phyloP scores from a whole-genome alignment of 2,113 vertebrate genomes.

The Clupea harengus region DNA sequence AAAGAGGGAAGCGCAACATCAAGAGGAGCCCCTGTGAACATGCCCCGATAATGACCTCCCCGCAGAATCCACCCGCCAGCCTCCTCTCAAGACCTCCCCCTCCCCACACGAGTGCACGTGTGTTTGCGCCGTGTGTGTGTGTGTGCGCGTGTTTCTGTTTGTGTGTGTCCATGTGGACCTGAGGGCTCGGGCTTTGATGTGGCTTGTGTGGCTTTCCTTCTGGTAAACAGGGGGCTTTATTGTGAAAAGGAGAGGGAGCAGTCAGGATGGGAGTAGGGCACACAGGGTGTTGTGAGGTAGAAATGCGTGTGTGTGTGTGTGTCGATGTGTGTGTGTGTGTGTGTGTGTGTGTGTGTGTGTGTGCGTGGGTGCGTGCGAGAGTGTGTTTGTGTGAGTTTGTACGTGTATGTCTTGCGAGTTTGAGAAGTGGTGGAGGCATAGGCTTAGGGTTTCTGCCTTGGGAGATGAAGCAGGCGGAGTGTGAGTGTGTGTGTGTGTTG shows the following conservation, averaged over 20 bases:
- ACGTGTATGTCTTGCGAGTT: not conserved
- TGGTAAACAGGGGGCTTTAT: constrained; percentile 63
- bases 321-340: not conserved
- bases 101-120: constrained; percentile 39
- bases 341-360: not conserved
- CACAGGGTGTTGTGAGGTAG: not conserved
- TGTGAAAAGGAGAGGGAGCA: constrained; percentile 54
- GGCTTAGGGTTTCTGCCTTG: not conserved
- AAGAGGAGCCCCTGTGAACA: constrained; percentile 54
- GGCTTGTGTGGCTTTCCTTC: constrained; percentile 59
- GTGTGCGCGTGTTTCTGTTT: not conserved
- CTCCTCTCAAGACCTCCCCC: constrained; percentile 41
- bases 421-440: not conserved
- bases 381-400: not conserved
- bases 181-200: constrained; percentile 62
- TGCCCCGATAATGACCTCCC: constrained; percentile 73
- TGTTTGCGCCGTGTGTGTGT: not conserved
- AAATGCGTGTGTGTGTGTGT: constrained; percentile 5
- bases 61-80: constrained; percentile 54
- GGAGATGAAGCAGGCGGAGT: not conserved
- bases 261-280: not conserved
- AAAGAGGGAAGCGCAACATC: constrained; percentile 50
- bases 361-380: constrained; percentile 1
- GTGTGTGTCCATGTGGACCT: constrained; percentile 35
- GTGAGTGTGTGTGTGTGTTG: not conserved